Evolutionary conservation across 2,113 vertebrate genomes (phyloP), one percentile per base, ranked within the genome.

Genomic region (Rattus rattus): DNA sequence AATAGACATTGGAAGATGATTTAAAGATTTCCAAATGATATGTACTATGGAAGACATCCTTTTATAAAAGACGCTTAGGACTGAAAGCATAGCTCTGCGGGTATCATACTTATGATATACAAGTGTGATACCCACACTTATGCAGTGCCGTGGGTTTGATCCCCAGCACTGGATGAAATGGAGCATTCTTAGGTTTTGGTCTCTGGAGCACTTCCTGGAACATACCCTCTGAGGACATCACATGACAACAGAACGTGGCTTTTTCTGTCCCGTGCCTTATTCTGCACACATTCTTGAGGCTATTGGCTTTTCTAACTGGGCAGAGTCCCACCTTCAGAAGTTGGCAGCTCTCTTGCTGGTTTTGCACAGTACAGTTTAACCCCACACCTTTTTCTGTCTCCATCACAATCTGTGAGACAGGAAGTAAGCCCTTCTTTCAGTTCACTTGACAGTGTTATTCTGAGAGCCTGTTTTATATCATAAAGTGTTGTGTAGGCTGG

Each of bases 261-360:
- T 76, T 76, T 72, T 67, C 19, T 79, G 36, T 83, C 47, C 72
- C 70, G 10, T 59, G 95, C 75, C 88, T 92, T 86, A 91, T 30
- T 77, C 33, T 43, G 20, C 94, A 13, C 22, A 61, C 52, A 30
- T 94, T 92, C 96, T 90, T 10, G 19, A 76, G 75, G 43, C 65
- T 80, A 12, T 85, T 93, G 47, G 61, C 13, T 88, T 79, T 86
- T 84, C 3, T 73, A 88, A 85, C 49, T 92, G 61, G 93, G 24
- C 49, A 39, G n/a, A 65, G 13, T 5, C 16, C 76, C 26, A 84
- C 87, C 65, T 59, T 87, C 59, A 49, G 79, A 87, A 92, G 86
- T 79, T 47, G 93, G 72, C n/a, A 28, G 43, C 91, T 75, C 33
- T 72, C n/a, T 43, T 43, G 1, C 0, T 81, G 80, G 30, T 69